Percentiles rank a stretch among this genome's conserved stretches.
phyloP scores from a whole-genome alignment of 2,888 invertebrate species.

The Alentia gelatinosa region DNA sequence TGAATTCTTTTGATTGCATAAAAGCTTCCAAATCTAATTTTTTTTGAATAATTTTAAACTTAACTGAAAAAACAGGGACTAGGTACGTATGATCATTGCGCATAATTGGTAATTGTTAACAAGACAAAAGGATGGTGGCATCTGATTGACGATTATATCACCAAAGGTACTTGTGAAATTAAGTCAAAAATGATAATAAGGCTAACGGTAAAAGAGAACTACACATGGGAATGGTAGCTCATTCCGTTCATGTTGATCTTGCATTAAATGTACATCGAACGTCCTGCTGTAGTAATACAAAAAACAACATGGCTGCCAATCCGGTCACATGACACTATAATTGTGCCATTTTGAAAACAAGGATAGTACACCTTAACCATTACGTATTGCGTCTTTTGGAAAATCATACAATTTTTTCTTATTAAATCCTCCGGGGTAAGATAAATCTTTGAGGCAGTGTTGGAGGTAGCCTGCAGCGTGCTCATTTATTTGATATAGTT shows the following conservation, averaged over 20 bases:
- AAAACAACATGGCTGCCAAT: slow-evolving; percentile 3
- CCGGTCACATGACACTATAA: neutral
- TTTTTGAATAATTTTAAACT: neutral
- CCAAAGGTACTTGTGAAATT: neutral
- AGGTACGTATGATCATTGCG: slow-evolving; percentile 6
- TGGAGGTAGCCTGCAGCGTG: neutral
- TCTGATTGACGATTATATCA: neutral
- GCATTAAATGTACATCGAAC: neutral
- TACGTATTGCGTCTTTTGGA: neutral
- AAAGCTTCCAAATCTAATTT: neutral
- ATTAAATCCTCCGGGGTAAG: too few species aligned
- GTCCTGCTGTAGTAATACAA: too few species aligned
- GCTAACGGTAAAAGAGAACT: neutral
- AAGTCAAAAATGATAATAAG: neutral
- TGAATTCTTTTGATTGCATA: neutral
- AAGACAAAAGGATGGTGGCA: neutral
- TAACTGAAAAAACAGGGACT: neutral
- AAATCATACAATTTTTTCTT: neutral
- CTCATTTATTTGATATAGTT: neutral
- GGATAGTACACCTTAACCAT: neutral
- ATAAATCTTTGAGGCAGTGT: neutral
- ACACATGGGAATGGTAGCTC: neutral
- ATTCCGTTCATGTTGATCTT: neutral
- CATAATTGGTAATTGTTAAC: neutral
- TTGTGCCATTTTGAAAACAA: too few species aligned